Percentiles rank a stretch among this genome's conserved stretches.
Evolutionary conservation across 1,140 invertebrate genomes (phyloP).

Genomic region (Cydia pomonella): DNA sequence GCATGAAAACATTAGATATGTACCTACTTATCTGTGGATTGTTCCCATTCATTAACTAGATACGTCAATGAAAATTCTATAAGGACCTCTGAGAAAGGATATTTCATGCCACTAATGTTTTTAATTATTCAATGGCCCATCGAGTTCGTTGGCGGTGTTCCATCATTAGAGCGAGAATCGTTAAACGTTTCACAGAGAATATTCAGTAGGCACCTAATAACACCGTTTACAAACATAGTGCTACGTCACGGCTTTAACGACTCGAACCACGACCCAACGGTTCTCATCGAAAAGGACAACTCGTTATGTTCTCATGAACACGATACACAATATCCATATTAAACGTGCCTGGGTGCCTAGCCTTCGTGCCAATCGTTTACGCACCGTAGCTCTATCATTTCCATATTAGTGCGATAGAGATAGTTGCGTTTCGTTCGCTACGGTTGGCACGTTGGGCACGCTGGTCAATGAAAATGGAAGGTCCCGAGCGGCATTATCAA

Average conservation of each 20-base stretch:
- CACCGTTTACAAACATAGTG: constrained; percentile 20
- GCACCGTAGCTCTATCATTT: too few species aligned
- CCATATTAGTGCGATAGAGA: too few species aligned
- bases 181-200: too few species aligned
- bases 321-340: not conserved
- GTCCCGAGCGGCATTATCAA: not conserved
- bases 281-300: constrained; percentile 16
- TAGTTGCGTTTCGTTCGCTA: too few species aligned
- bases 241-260: not conserved
- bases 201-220: not conserved
- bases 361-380: too few species aligned
- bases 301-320: constrained; percentile 26
- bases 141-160: too few species aligned
- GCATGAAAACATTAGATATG: not conserved
- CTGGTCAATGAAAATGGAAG: not conserved
- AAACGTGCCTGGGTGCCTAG: constrained; percentile 9
- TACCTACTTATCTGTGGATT: not conserved
- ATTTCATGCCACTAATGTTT: not conserved
- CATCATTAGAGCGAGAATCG: too few species aligned
- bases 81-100: not conserved
- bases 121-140: not conserved
- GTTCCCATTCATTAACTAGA: not conserved
- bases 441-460: too few species aligned
- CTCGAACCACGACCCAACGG: not conserved
- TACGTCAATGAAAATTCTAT: not conserved